phyloP scores from a whole-genome alignment of 1,140 invertebrate species.

The Aphelinus atriplicis region DNA sequence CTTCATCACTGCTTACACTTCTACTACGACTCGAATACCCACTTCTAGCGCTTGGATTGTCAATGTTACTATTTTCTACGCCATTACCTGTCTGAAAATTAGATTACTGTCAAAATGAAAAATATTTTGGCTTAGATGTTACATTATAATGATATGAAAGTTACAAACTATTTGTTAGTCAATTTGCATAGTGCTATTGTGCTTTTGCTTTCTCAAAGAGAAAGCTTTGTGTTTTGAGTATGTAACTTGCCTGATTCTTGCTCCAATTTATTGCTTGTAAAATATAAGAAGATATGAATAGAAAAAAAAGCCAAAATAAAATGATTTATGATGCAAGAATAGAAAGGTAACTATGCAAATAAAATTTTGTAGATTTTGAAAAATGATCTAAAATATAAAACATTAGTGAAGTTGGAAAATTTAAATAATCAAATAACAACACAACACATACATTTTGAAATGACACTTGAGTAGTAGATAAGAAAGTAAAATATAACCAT shows the following conservation, averaged over 20 bases:
- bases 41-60: conserved; percentile 55
- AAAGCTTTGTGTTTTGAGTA: conserved; percentile 8
- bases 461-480: no score
- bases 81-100: conserved; percentile 55
- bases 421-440: no score
- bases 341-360: conserved; percentile 9
- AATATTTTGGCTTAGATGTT: no score
- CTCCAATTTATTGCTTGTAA: conserved; percentile 14
- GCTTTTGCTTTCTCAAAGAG: no score
- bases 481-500: no score
- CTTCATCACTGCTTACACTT: conserved; percentile 62
- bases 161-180: background rate
- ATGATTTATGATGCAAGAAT: conserved; percentile 19
- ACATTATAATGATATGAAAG: background rate
- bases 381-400: conserved; percentile 11
- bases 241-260: conserved; percentile 27
- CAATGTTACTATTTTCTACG: conserved; percentile 52
- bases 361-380: background rate
- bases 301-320: conserved; percentile 27
- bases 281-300: background rate
- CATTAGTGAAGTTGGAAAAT: conserved; percentile 4
- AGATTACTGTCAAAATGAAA: no score
- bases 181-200: conserved; percentile 8
- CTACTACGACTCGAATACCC: conserved; percentile 51
- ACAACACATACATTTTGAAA: no score